Evolutionary conservation across 2,113 vertebrate species (phyloP).

Genomic region (Sinocyclocheilus grahami): DNA sequence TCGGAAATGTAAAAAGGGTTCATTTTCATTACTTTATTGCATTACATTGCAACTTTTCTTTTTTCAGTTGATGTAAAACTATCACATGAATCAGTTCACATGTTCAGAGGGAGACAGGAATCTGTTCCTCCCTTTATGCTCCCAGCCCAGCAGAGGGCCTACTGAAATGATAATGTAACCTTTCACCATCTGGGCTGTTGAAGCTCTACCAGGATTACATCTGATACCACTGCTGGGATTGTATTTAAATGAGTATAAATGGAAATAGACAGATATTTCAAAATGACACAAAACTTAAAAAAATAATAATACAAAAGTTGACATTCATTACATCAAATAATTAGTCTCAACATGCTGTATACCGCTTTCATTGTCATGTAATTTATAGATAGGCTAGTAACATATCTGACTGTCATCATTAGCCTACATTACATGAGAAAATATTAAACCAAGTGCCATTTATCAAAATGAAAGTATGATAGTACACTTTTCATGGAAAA

Average conservation of each 20-base stretch:
- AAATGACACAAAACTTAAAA: background rate
- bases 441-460: background rate
- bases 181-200: slow-evolving; percentile 56
- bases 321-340: background rate
- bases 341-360: background rate
- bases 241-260: background rate
- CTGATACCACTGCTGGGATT: slow-evolving; percentile 24
- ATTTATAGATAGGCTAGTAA: background rate
- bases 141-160: slow-evolving; percentile 28
- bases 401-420: too few relatives aligned
- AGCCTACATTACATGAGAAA: background rate
- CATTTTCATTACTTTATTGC: background rate
- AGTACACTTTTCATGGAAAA: background rate
- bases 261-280: background rate
- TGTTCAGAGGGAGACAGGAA: slow-evolving; percentile 37
- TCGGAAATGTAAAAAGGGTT: background rate
- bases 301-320: background rate
- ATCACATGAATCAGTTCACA: slow-evolving; percentile 37
- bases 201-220: slow-evolving; percentile 41
- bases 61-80: slow-evolving; percentile 16
- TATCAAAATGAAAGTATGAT: background rate
- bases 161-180: slow-evolving; percentile 63
- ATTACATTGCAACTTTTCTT: background rate
- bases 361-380: background rate
- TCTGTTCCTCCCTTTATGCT: slow-evolving; percentile 41